Evolutionary conservation across 2,113 vertebrate genomes (phyloP), one percentile per base, ranked within the genome.

Genomic region (Candoia aspera): DNA sequence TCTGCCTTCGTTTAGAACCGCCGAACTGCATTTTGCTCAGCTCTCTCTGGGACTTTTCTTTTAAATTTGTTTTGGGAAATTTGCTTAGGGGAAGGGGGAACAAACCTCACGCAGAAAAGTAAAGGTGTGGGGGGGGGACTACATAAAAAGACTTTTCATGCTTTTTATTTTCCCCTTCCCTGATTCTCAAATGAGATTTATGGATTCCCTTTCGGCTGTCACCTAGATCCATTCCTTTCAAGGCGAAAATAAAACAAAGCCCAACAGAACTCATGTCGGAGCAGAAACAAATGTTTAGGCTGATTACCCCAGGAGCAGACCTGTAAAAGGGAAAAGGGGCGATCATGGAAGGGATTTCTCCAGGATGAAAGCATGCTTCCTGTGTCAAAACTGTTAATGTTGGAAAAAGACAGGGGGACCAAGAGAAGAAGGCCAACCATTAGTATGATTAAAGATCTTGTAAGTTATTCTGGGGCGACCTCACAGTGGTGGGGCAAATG

Each of bases 161-260:
- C 91, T 19, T 86, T 73, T 90, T 91, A 88, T 91, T 29, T 84
- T 89, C 23, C 73, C 91, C 84, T 64, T 46, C 64, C 92, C 83
- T 17, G 58, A 96, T 96, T 96, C 96, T 53, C 53, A 93, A 84
- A 94, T 13, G 83, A 96, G 95, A 97, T 96, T 96, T 95, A 97
- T 49, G 23, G 26, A 64, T 96, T 95, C 95, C 0, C 0, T 83
- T 33, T 23, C 12, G 86, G 92, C 87, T 93, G 1, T 0, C 73
- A 93, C 79, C 92, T 33, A 17, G 46, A 37, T 33, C 91, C 93
- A 91, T 94, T 88, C 15, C 62, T 57, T 62, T 79, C 17, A 21
- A 55, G 53, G 6, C 5, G 42, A 55, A 53, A 68, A 37, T 73
- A 55, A 73, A 94, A 95, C 89, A 92, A 96, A 90, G 87, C 1